Base-by-base conservation (phyloP, 2,888 invertebrate species). In the Conus canariensis region DNA sequence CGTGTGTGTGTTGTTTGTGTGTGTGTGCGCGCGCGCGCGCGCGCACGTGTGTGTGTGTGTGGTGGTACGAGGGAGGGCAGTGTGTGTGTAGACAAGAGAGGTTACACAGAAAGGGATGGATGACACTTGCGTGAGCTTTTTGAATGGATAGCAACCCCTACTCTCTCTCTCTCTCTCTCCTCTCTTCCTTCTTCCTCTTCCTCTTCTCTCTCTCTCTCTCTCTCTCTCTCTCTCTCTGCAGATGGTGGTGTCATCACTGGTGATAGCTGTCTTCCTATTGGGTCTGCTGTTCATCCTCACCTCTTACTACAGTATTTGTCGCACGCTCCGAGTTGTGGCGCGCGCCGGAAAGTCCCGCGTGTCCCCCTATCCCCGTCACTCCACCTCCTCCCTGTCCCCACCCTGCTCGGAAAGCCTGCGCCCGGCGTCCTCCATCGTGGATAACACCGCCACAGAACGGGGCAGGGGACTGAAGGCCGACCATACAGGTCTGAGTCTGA, bases 291-390 rank as follows among this genome's bases (percentile, higher is more conserved):
- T 90, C 74, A 56, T 91, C 83, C n/a, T 82, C 70, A 87, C 88
- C 10, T 94, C 95, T 7, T 95, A 95, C 87, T 93, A 93, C 85
- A 94, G 91, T 59, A 94, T 95, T 45, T 95, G 94, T 85, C 94
- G 93, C 88, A 92, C 93, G 19, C 91, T 95, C 9, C 93, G 93
- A 88, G 92, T 93, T 30, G 92, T 93, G 16, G 92, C 92, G 10
- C 91, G 93, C 0, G 92, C 94, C 45, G 93, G 45, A 45, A 45
- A 45, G 45, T 45, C 93, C 85, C 91, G 94, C 12, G 93, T 95
- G 45, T 90, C 92, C 3, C 95, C 95, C 10, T 91, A 91, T 85
- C 91, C 88, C 25, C 67, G 86, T 8, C 14, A 16, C 3, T 58
- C 89, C 59, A 7, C 89, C 85, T 70, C 83, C 85, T 67, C 64